Percentiles rank a stretch among this genome's conserved stretches.
These are phyloP conservation scores for Copidosoma floridanum DNA, from an alignment of 1,140 invertebrate species.

Conservation along the genomic window DNA sequence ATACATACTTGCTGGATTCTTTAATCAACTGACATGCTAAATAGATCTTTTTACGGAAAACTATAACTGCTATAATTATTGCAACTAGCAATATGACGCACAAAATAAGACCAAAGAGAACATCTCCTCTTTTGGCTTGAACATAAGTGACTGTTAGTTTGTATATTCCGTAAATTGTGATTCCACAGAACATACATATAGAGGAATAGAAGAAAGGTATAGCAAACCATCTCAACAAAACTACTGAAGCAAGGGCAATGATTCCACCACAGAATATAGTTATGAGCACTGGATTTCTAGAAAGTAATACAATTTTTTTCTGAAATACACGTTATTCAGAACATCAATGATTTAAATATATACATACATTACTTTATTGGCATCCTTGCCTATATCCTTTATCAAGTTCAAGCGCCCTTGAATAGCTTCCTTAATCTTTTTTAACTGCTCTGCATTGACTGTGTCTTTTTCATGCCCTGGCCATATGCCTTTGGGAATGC, in stretches of 20 bases:
- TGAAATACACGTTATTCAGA: no score
- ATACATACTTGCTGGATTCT: constrained; percentile 72
- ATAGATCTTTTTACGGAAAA: constrained; percentile 79
- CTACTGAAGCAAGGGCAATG: constrained; percentile 81
- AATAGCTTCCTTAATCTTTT: constrained; percentile 3
- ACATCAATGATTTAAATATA: constrained; percentile 34
- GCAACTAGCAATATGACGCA: no score
- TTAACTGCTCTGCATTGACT: constrained; percentile 22
- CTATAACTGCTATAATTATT: constrained; percentile 75
- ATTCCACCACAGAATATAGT: constrained; percentile 52
- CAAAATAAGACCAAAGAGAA: constrained; percentile 64
- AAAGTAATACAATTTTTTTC: constrained; percentile 25
- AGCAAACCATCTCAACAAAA: constrained; percentile 86
- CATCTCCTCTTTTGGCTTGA: constrained; percentile 59
- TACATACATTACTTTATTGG: not conserved
- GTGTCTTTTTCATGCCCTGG: constrained; percentile 21
- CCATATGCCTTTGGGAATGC: constrained; percentile 26
- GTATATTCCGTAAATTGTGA: constrained; percentile 66
- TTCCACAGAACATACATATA: constrained; percentile 67
- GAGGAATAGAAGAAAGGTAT: constrained; percentile 83
- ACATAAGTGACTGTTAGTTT: constrained; percentile 15
- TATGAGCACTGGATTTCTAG: not conserved
- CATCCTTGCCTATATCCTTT: no score
- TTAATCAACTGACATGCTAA: constrained; percentile 90
- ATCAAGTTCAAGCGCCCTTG: not conserved